Evolutionary conservation across 2,797 vertebrate species (phyloP).

Genomic region (Myotis findleyi): DNA sequence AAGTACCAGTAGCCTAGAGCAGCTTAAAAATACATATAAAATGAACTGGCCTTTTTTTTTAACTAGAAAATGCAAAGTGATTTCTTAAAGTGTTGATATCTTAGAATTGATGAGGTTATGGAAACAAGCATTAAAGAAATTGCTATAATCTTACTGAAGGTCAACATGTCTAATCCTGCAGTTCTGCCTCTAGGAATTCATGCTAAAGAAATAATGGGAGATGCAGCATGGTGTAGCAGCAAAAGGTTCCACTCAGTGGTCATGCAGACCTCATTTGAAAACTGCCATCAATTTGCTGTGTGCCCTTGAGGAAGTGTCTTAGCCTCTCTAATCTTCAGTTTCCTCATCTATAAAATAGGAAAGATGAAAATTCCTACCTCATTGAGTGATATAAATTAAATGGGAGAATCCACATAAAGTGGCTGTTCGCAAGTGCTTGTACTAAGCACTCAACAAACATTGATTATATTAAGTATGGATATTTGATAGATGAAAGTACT

Average conservation of each 20-base stretch:
- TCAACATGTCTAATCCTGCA: not conserved
- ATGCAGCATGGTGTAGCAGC: not conserved
- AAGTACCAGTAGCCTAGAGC: not conserved
- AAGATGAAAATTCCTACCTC: not conserved
- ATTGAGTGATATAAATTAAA: not conserved
- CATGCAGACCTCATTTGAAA: not conserved
- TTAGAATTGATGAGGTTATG: not conserved
- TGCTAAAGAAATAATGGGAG: not conserved
- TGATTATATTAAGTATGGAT: not conserved
- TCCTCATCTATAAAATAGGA: not conserved
- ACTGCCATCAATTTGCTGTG: not conserved
- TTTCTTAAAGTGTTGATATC: conserved; percentile 8
- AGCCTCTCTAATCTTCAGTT: not conserved
- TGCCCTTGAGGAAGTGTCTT: not conserved
- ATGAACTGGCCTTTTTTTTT: not conserved
- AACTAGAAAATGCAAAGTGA: conserved; percentile 13
- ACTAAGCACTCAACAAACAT: not conserved
- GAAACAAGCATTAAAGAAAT: conserved; percentile 12
- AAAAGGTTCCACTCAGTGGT: not conserved
- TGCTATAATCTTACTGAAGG: not conserved
- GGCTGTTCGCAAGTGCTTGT: not conserved
- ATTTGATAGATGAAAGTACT: not conserved
- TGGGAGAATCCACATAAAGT: not conserved
- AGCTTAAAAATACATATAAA: conserved; percentile 3
- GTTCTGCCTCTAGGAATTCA: not conserved